Percentiles rank a stretch among this genome's conserved stretches.
Evolutionary conservation across 2,888 invertebrate species (phyloP).

Genomic region (Rhagium mordax): DNA sequence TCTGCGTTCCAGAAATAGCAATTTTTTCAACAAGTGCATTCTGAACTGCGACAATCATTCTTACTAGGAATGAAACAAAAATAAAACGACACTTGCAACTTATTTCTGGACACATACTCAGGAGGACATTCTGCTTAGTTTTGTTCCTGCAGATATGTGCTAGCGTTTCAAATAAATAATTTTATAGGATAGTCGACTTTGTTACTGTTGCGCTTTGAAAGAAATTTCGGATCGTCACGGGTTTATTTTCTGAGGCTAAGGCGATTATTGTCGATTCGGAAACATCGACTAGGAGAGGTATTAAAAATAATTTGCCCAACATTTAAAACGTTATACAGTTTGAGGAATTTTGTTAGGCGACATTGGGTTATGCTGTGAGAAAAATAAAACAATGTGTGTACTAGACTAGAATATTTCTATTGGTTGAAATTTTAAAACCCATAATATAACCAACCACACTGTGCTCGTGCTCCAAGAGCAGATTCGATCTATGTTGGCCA

Average conservation of each 20-base stretch:
- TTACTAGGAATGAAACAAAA: conserved; percentile 18
- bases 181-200: conserved; percentile 6
- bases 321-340: too few relatives aligned
- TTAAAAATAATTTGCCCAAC: too few relatives aligned
- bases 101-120: conserved; percentile 34
- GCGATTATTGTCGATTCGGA: not conserved
- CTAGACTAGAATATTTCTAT: too few relatives aligned
- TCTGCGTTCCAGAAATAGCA: conserved; percentile 19
- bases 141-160: conserved; percentile 7
- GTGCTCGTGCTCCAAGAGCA: too few relatives aligned
- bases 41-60: conserved; percentile 11
- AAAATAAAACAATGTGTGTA: too few relatives aligned
- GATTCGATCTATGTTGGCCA: too few relatives aligned
- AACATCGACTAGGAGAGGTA: not conserved
- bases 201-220: not conserved
- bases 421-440: too few relatives aligned
- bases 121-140: conserved; percentile 22
- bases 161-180: conserved; percentile 21
- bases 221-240: not conserved
- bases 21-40: conserved; percentile 15
- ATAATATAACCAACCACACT: too few relatives aligned
- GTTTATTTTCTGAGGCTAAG: not conserved
- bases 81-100: conserved; percentile 15
- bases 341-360: too few relatives aligned
- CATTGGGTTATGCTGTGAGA: too few relatives aligned